Evolutionary conservation across 2,113 vertebrate genomes (phyloP).

Genomic region (Bujurquina vittata): DNA sequence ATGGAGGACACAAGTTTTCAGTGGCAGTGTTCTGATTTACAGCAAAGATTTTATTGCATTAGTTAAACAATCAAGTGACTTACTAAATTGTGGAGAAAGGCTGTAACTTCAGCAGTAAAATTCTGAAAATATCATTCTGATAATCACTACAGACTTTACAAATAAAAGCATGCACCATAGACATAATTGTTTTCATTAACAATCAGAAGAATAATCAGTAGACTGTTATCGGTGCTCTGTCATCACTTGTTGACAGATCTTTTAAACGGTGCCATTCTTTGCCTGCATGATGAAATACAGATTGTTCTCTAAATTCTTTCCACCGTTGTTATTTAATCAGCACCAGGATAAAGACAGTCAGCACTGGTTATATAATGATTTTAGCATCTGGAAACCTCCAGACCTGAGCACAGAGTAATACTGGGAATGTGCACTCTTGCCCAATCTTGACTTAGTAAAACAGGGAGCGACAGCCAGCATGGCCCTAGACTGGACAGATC

Average conservation of each 20-base stretch:
- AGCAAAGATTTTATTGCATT: background rate
- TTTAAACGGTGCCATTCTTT: background rate
- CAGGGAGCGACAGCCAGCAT: slow-evolving; percentile 26
- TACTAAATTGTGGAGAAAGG: background rate
- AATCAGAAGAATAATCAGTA: background rate
- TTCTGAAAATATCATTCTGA: background rate
- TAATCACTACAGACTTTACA: background rate
- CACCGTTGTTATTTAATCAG: slow-evolving; percentile 31
- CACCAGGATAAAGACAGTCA: slow-evolving; percentile 12
- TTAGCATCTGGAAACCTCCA: slow-evolving; percentile 54
- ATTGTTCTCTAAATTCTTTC: slow-evolving; percentile 38
- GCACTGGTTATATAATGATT: slow-evolving; percentile 43
- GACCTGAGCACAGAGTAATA: slow-evolving; percentile 36
- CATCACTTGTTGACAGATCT: background rate
- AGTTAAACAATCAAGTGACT: background rate
- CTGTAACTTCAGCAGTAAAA: background rate
- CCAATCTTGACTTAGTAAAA: slow-evolving; percentile 49
- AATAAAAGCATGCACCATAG: background rate
- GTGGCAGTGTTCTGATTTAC: background rate
- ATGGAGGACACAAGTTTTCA: background rate
- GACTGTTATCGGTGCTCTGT: background rate
- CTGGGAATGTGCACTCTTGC: slow-evolving; percentile 18
- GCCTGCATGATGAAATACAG: slow-evolving; percentile 34
- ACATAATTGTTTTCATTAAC: background rate
- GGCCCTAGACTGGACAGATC: slow-evolving; percentile 30